Evolutionary conservation across 2,797 vertebrate species (phyloP), one percentile per base, ranked within the genome.

Genomic region (Sparidentex hasta): DNA sequence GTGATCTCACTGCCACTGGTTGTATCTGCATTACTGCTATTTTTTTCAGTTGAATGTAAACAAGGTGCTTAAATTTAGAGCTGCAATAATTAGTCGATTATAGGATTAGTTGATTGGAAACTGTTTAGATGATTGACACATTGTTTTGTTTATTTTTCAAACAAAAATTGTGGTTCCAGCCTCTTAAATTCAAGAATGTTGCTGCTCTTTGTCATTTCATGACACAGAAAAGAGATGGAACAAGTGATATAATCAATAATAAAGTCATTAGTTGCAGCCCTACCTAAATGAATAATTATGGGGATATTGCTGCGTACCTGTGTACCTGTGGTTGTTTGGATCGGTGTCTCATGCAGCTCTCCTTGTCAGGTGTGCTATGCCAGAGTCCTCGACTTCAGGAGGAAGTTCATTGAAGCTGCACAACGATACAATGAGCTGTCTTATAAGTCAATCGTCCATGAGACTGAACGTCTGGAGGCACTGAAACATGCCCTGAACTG

Each of bases 361-460:
- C n/a, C 2, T 57, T 50, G 20, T 27, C 33, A 99, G 98, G 98
- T 99, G 23, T 99, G 98, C 88, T 99, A 99, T 23, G 98, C 98
- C 91, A 96, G 97, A 92, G 98, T 99, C 59, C 94, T 99, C 1
- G 98, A 99, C 91, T 99, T 99, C 86, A 96, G 98, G 90, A 97
- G 98, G 82, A 99, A 99, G 90, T 99, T 99, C 82, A 99, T 99
- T 33, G 98, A 99, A 94, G 98, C 98, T 48, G 98, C 98, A 44
- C 98, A 99, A 47, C 95, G 98, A 76, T 99, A 99, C 92, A 99
- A 99, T 1, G 98, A 99, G 84, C 95, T 99, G 29, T 99, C 98
- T 0, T 99, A 99, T 82, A 99, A 99, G 87, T 98, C 97, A 57
- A 99, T 99, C 52, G 98, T 99, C 69, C 98, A 99, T 2, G 98